Conservation (phyloP, 2,113 vertebrate genomes). For the Corapipo altera region DNA sequence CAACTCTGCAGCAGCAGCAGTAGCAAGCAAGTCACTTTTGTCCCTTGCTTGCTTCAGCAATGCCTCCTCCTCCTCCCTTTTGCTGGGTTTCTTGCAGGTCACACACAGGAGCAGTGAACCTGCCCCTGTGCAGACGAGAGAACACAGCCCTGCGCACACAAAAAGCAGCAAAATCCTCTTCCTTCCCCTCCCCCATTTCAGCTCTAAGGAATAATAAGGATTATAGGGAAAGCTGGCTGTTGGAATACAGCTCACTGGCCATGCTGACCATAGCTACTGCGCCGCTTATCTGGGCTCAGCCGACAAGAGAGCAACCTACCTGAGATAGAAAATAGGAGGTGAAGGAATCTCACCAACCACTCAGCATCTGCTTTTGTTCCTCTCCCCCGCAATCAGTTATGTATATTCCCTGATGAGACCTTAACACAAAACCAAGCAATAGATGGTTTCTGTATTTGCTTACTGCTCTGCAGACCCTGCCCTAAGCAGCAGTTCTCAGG, state of each 20-base stretch:
- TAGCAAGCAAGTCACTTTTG: slow-evolving; percentile 65
- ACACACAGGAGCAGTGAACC: not conserved
- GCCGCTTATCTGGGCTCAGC: not conserved
- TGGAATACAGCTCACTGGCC: not conserved
- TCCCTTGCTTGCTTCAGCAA: slow-evolving; percentile 52
- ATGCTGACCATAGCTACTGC: not conserved
- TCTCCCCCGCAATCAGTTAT: not conserved
- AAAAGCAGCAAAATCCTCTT: not conserved
- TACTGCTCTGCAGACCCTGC: not conserved
- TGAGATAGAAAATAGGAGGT: not conserved
- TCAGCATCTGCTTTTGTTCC: not conserved
- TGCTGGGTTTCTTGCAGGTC: not conserved
- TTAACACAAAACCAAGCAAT: not conserved
- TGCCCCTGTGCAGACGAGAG: not conserved
- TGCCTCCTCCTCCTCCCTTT: not conserved
- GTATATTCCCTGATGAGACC: not conserved
- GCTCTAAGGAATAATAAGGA: slow-evolving; percentile 9
- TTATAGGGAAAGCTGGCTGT: not conserved
- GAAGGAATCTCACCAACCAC: not conserved
- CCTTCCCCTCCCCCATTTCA: not conserved
- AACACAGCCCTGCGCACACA: not conserved
- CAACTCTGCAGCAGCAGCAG: slow-evolving; percentile 21
- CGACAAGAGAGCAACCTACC: not conserved
- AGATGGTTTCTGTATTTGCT: not conserved
- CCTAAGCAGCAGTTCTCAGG: not conserved